Base-by-base conservation (phyloP, 2,797 vertebrate genomes). In the Mico argentatus region DNA sequence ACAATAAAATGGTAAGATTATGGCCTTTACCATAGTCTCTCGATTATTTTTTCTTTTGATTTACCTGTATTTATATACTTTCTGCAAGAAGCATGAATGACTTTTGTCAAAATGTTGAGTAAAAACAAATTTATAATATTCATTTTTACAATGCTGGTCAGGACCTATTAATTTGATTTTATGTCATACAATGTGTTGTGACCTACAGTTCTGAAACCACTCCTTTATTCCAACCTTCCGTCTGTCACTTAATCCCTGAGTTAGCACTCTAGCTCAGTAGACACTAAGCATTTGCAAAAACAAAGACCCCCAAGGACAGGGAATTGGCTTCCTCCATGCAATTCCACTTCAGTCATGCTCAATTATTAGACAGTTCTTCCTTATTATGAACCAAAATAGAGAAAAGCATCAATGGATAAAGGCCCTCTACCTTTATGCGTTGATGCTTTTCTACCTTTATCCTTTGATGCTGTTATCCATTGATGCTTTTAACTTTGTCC, bases 81-180 rank as follows among this genome's bases (percentile, higher is more conserved):
- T 81, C 64, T 59, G 44, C 24, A 87, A 15, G 33, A 93, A 83
- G 39, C 19, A 48, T 30, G n/a, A 93, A 83, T 88, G 27, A 79
- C 36, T 57, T 64, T 64, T 14, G 2, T 64, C 27, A 64, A 61
- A 61, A 64, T 64, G 5, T 57, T 90, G 15, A n/a, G 7, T 52
- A 92, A 84, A 73, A 85, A 83, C 36, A 48, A 91, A 67, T 75
- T 52, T 87, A 27, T 46, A 24, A 61, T 7, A 67, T 17, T 48
- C 26, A 80, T 30, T 84, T 94, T 84, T 20, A 75, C 70, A 90
- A 30, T 59, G 33, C 50, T 33, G 2, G 57, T 94, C 12, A 72
- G 59, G 39, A 61, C 77, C 27, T 27, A 82, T 52, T 95, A 72
- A 94, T 96, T 84, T 87, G 36, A 84, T 92, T 93, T 92, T 59